phyloP scores from a whole-genome alignment of 2,113 vertebrate species.

The Cisticola juncidis region DNA sequence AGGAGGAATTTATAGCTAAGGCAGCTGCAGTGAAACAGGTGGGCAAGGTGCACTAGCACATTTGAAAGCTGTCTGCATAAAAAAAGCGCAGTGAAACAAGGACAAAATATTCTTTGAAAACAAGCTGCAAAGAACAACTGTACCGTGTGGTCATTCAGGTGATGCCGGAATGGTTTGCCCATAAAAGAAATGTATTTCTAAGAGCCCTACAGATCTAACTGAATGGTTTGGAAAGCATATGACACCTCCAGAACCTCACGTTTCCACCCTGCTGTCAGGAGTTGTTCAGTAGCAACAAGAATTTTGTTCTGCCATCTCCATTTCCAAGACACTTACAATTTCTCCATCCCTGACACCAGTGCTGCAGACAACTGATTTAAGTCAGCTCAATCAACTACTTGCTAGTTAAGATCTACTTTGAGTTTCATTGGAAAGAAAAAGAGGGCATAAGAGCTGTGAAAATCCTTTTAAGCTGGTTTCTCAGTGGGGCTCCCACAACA shows the following conservation, averaged over 20 bases:
- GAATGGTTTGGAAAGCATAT: constrained; percentile 17
- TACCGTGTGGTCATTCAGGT: neutral
- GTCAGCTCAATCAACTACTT: neutral
- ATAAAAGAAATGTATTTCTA: neutral
- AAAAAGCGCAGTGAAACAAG: neutral
- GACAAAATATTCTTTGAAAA: neutral
- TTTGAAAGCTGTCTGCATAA: neutral
- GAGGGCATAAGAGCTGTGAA: neutral
- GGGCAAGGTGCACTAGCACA: neutral
- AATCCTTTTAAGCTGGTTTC: neutral
- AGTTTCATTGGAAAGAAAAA: neutral
- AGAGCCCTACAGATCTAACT: neutral
- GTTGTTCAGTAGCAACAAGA: neutral
- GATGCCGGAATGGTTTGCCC: neutral
- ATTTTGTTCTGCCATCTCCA: neutral
- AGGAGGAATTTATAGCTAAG: neutral
- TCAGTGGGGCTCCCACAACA: neutral
- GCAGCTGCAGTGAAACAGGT: neutral
- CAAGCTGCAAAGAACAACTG: neutral
- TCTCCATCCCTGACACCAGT: neutral
- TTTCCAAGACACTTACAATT: neutral
- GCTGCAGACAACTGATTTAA: neutral
- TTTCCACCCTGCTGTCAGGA: neutral
- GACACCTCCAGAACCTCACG: neutral
- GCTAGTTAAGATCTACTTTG: neutral